Percentiles rank a stretch among this genome's conserved stretches.
Evolutionary conservation across 2,113 vertebrate species (phyloP).

Genomic region (Stegastes partitus): DNA sequence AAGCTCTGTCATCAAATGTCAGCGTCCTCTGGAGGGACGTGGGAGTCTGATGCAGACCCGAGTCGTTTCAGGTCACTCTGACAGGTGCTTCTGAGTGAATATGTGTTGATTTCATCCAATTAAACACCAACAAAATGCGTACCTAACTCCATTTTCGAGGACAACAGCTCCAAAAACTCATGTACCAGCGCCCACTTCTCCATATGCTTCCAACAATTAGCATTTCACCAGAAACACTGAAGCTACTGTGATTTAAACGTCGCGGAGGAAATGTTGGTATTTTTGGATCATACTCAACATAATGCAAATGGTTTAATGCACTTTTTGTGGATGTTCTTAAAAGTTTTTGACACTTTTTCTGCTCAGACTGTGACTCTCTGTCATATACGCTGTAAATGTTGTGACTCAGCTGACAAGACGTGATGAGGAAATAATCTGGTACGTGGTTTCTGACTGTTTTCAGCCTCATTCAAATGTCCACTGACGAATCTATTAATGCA

Average conservation of each 20-base stretch:
- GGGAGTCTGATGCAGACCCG: constrained; percentile 2
- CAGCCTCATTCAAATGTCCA: too few relatives aligned
- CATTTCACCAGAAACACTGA: background rate
- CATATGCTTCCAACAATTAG: background rate
- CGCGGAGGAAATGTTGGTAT: too few relatives aligned
- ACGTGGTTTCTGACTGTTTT: too few relatives aligned
- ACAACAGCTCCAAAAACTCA: background rate
- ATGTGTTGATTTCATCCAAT: background rate
- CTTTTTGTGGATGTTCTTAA: background rate
- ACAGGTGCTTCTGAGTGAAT: constrained; percentile 11
- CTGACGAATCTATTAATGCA: too few relatives aligned
- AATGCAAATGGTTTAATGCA: background rate
- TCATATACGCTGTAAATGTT: background rate
- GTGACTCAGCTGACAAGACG: background rate
- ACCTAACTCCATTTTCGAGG: background rate
- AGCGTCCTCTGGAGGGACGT: background rate
- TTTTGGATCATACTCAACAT: background rate
- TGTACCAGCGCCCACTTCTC: background rate
- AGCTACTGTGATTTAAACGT: too few relatives aligned
- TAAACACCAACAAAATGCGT: background rate
- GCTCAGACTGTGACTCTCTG: background rate
- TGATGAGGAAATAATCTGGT: background rate
- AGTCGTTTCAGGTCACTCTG: constrained; percentile 22
- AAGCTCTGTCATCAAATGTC: constrained; percentile 38
- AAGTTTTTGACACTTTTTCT: background rate